Evolutionary conservation across 2,888 invertebrate species (phyloP).

Genomic region (Pterostichus niger): DNA sequence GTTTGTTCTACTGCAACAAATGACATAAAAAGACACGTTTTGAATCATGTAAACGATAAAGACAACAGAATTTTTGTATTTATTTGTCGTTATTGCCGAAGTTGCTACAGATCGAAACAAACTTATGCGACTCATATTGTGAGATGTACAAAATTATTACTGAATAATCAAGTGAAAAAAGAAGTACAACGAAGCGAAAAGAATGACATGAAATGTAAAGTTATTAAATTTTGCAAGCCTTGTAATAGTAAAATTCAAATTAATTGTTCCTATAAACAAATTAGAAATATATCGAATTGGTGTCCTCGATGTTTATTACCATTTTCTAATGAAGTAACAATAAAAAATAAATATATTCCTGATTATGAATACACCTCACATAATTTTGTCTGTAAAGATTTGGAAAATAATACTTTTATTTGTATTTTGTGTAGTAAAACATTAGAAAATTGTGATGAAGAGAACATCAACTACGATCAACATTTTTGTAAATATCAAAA

Average conservation of each 20-base stretch:
- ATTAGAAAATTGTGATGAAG: conserved; percentile 69
- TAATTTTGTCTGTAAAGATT: conserved; percentile 40
- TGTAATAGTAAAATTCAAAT: conserved; percentile 67
- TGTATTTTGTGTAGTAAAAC: conserved; percentile 73
- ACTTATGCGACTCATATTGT: conserved; percentile 73
- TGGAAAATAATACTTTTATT: conserved; percentile 63
- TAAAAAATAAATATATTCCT: conserved; percentile 1
- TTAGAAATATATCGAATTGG: conserved; percentile 52
- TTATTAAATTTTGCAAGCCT: conserved; percentile 62
- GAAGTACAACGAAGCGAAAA: conserved; percentile 59
- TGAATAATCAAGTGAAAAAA: conserved; percentile 67
- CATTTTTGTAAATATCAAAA: conserved; percentile 71
- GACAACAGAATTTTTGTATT: conserved; percentile 74
- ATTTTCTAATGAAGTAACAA: conserved; percentile 24
- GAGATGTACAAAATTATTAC: conserved; percentile 70
- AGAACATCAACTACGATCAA: conserved; percentile 68
- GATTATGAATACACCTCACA: conserved; percentile 56
- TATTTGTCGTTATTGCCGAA: conserved; percentile 74
- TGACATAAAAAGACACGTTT: conserved; percentile 71
- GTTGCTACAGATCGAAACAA: conserved; percentile 73
- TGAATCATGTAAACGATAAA: conserved; percentile 72
- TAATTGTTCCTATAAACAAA: conserved; percentile 64
- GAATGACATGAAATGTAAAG: conserved; percentile 55
- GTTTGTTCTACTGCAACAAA: conserved; percentile 70
- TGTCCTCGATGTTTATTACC: conserved; percentile 68